Conservation (phyloP, 2,113 vertebrate species). For the Pachyramphus minor region DNA sequence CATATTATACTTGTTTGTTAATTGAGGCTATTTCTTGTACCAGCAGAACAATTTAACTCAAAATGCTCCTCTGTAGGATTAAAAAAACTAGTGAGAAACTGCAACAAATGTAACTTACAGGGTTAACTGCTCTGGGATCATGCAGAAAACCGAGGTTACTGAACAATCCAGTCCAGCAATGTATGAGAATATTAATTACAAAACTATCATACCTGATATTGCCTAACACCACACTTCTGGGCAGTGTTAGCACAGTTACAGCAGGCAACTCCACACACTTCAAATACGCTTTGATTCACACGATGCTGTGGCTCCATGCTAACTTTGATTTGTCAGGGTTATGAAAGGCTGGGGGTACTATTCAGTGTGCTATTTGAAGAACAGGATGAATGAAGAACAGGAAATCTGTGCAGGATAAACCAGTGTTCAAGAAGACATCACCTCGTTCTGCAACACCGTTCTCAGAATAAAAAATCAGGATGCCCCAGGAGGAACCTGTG, state of each 20-base stretch:
- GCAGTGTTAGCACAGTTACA: background rate
- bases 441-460: background rate
- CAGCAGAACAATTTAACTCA: background rate
- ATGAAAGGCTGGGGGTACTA: background rate
- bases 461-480: background rate
- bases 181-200: background rate
- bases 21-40: background rate
- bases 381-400: background rate
- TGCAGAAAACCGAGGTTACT: background rate
- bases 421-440: background rate
- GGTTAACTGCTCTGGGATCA: background rate
- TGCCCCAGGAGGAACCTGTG: background rate
- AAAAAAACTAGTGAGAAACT: background rate
- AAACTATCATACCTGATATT: background rate
- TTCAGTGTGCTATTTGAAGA: background rate
- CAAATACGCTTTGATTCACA: background rate
- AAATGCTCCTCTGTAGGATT: background rate
- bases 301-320: rapidly evolving
- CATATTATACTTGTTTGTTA: background rate
- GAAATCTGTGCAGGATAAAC: background rate
- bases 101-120: background rate
- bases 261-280: background rate
- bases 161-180: background rate
- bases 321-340: background rate
- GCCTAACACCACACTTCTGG: background rate